Base-by-base conservation (phyloP, 2,888 invertebrate species). In the Falcaria lacertinaria region DNA sequence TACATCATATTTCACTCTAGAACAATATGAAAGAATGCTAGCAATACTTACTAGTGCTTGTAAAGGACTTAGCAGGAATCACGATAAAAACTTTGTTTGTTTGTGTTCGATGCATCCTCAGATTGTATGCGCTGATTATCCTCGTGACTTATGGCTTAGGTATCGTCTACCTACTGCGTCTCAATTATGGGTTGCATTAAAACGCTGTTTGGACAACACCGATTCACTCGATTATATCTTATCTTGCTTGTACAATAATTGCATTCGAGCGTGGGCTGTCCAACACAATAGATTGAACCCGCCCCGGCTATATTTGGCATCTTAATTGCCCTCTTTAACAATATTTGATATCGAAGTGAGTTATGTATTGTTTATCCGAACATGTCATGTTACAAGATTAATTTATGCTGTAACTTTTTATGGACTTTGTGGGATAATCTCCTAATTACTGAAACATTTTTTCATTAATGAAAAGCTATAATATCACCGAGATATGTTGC, bases 191-290 rank as follows among this genome's bases (percentile, higher is more conserved):
- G 50, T 45, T 47, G 43, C 50, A 60, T 64, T 57, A 64, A 60
- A 61, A 58, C 60, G 60, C 61, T 60, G 54, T 56, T 64, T 54
- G 42, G 54, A 55, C 52, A 41, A 48, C 55, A 58, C 64, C 61
- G 58, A 63, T 56, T 60, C 54, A 51, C 47, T 37, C 47, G 53
- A 58, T 67, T 61, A 69, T 64, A 48, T 48, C 42, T 48, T 58
- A 66, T 69, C 65, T 62, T 52, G 60, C 57, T 57, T 45, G 55
- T 59, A 58, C 60, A 60, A 54, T 70, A 65, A 64, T 68, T 66
- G 61, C 69, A 68, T 60, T 36, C 49, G 50, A 54, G 57, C 59
- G 60, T 68, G 61, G 61, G 57, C 43, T 44, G 50, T 39, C 42
- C 46, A 34, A 45, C 39, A 50, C 52, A 54, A 57, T 49, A 48